A percentile compares a stretch with the other conserved stretches of the same genome.
Conservation (phyloP, 2,888 invertebrate species). For the Hybos culiciformis region DNA sequence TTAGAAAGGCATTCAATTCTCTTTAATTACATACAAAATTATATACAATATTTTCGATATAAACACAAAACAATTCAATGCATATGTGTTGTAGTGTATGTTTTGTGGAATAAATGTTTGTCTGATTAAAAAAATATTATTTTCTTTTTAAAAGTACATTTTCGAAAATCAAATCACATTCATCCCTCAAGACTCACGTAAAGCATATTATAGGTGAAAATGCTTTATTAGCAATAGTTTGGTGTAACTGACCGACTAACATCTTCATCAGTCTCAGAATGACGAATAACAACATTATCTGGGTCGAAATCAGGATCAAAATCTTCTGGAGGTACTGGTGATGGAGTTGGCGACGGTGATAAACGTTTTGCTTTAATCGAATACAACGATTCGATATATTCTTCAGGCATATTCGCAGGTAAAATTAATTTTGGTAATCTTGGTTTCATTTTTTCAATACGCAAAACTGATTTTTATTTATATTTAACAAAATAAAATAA, state of each 20-base stretch:
- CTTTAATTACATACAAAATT: too few relatives aligned
- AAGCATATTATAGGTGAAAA: slow-evolving; percentile 30
- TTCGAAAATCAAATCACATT: too few relatives aligned
- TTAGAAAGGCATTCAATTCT: too few relatives aligned
- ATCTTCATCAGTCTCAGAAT: slow-evolving; percentile 22
- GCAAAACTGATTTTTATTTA: slow-evolving; percentile 26
- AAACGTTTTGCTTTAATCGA: slow-evolving; percentile 14
- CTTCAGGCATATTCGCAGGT: slow-evolving; percentile 24
- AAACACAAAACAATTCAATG: too few relatives aligned
- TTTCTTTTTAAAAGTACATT: too few relatives aligned
- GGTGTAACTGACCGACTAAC: slow-evolving; percentile 24
- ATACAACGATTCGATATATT: too few relatives aligned
- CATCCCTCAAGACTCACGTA: slow-evolving; percentile 28
- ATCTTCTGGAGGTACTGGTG: slow-evolving; percentile 27
- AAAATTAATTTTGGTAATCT: slow-evolving; percentile 34
- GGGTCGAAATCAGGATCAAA: slow-evolving; percentile 35
- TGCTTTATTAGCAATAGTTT: slow-evolving; percentile 23
- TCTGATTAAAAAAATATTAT: too few relatives aligned
- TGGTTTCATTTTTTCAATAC: slow-evolving; percentile 34
- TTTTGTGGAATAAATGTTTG: too few relatives aligned
- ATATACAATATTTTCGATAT: too few relatives aligned
- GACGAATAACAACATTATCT: slow-evolving; percentile 29
- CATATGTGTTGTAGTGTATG: too few relatives aligned
- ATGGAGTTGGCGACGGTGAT: slow-evolving; percentile 29
- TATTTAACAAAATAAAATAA: slow-evolving; percentile 2